Evolutionary conservation across 2,888 invertebrate genomes (phyloP), one percentile per base, ranked within the genome.

Genomic region (Odontocerum albicorne): DNA sequence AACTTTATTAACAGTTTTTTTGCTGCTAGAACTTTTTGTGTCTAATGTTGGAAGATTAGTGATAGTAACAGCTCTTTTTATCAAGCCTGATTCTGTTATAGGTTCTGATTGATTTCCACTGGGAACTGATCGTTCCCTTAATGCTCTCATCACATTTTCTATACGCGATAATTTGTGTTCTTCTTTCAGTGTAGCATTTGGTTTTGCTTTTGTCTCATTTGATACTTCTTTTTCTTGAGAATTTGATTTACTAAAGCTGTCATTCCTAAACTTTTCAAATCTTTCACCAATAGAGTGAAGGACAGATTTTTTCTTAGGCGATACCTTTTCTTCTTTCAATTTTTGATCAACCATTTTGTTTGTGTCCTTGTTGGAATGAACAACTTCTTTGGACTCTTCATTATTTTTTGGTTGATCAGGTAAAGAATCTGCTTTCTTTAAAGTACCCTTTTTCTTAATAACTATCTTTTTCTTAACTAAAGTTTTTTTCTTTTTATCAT

Each of bases 201-300:
- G 31, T 36, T 56, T 50, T 32, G 40, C 56, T 43, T 62, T 54
- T 1, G 64, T 64, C 46, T 64, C 58, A 33, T 47, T 55, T 63
- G 61, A 68, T 50, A 65, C 70, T 66, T 76, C 68, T 69, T 86
- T 75, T 71, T 79, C 72, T 60, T 77, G 75, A 63, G 79, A 69
- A 70, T 73, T 69, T 60, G 73, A 69, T 65, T 77, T 78, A 57
- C 73, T 76, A 44, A 81, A 77, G 1, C 83, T 70, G 15, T 73
- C 72, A 55, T 73, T 73, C 1, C 81, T 74, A 31, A 88, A 77
- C 67, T 86, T 88, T 70, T 88, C 88, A 65, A 87, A 77, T 68
- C 86, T 87, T 66, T 88, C 89, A 38, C 92, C 90, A 63, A 91
- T 82, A 0, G 85, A 85, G 66, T 88, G 88, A 33, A 91, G 72